A percentile compares a stretch with the other conserved stretches of the same genome.
Evolutionary conservation across 2,888 invertebrate genomes (phyloP).

Genomic region (Heliconius hortense): DNA sequence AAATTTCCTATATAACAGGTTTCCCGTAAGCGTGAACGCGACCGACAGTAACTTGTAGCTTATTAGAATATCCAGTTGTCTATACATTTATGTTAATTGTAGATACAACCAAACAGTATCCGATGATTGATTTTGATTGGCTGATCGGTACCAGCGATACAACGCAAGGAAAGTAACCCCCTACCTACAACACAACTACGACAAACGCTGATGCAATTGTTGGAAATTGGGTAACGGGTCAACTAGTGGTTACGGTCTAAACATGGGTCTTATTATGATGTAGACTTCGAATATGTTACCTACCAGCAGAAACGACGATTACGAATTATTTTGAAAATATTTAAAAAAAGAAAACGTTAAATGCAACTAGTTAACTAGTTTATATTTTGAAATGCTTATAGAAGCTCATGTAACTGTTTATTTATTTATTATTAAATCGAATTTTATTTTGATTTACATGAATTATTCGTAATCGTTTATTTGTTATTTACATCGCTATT

Average conservation of each 20-base stretch:
- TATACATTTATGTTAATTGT: slow-evolving; percentile 78
- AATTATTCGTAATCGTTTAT: slow-evolving; percentile 21
- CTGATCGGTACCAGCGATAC: slow-evolving; percentile 77
- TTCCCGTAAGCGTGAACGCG: slow-evolving; percentile 27
- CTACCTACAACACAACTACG: slow-evolving; percentile 40
- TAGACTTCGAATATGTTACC: slow-evolving; percentile 20
- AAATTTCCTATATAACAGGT: slow-evolving; percentile 32
- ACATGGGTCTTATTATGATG: slow-evolving; percentile 35
- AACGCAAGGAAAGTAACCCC: slow-evolving; percentile 68
- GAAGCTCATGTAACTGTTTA: not conserved
- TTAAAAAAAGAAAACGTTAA: not conserved
- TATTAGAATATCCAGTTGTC: slow-evolving; percentile 51
- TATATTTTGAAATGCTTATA: not conserved
- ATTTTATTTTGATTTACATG: not conserved
- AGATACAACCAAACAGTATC: slow-evolving; percentile 81
- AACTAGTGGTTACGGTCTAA: slow-evolving; percentile 48
- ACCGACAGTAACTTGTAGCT: slow-evolving; percentile 23
- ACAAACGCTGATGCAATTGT: slow-evolving; percentile 53
- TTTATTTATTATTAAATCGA: not conserved
- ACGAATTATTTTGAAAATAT: slow-evolving; percentile 14
- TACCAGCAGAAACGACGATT: slow-evolving; percentile 6
- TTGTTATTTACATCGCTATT: slow-evolving; percentile 11
- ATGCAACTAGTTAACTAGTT: not conserved
- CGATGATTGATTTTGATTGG: slow-evolving; percentile 83
- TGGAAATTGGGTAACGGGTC: slow-evolving; percentile 63